Evolutionary conservation across 2,888 invertebrate genomes (phyloP), one percentile per base, ranked within the genome.

Genomic region (Diabrotica balteata): DNA sequence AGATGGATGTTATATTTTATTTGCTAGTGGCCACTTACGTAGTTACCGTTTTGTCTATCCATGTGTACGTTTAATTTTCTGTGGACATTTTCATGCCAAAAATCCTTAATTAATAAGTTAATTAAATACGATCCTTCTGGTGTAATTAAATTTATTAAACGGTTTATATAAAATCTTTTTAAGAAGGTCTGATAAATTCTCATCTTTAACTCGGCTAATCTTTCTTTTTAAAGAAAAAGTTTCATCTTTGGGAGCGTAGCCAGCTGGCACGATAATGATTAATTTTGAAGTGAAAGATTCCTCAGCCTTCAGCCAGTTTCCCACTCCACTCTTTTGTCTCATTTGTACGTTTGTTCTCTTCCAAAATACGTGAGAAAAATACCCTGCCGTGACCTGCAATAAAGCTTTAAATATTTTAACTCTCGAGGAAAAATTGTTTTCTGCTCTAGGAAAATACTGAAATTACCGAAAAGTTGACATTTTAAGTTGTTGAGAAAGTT

Each of bases 321-420:
- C 45, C 63, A 17, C 51, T 55, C 44, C 49, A 52, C 53, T 57
- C 63, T 51, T 63, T 63, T 63, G 63, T 63, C 63, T 66, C 62
- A 66, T 62, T 66, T 66, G 66, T 44, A 51, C 58, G 62, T 58
- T 62, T 52, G 62, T 57, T 47, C 67, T 11, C 50, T 43, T 54
- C 47, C 55, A 54, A 66, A 69, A 61, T 69, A 69, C 69, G 69
- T 69, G 69, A 69, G 69, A 69, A 69, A 69, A 69, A 69, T 69
- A 69, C 63, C 63, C 59, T 67, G 67, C 64, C 55, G 67, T 62
- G 67, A 63, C 63, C 63, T 59, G 63, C 61, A 69, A 69, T 69
- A 66, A 67, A 66, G 67, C 69, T 65, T 67, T 69, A 64, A 69
- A 69, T 69, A 68, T 65, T 68, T 68, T 65, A 68, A 68, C 61